These are phyloP conservation scores for Zootoca vivipara DNA, from an alignment of 2,113 vertebrate genomes.

Conservation along the genomic window DNA sequence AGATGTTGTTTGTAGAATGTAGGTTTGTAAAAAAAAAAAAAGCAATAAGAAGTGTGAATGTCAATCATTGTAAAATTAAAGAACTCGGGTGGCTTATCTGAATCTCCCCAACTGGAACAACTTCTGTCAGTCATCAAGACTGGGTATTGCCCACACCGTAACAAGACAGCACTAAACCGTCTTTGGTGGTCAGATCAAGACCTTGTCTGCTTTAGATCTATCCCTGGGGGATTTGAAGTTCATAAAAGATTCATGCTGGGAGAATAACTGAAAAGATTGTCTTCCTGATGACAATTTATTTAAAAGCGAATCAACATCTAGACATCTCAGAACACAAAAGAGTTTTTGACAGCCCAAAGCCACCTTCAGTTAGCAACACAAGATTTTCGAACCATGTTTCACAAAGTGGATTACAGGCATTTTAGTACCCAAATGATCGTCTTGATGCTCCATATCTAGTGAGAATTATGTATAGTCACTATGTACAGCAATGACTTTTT, in stretches of 20 bases:
- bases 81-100: not conserved
- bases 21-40: not conserved
- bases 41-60: not conserved
- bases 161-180: not conserved
- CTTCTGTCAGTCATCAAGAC: not conserved
- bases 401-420: conserved; percentile 12
- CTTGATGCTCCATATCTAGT: not conserved
- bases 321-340: not conserved
- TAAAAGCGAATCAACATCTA: not conserved
- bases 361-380: not conserved
- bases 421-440: not conserved
- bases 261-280: conserved; percentile 5
- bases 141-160: not conserved
- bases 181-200: not conserved
- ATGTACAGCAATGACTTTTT: not conserved
- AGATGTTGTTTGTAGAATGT: not conserved
- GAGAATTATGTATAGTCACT: not conserved
- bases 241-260: not conserved
- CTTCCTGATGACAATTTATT: not conserved
- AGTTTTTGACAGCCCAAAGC: not conserved
- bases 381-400: not conserved
- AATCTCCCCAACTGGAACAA: not conserved
- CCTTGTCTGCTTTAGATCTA: not conserved
- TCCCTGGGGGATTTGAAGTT: not conserved
- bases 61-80: conserved; percentile 5